These are phyloP conservation scores for Leucania comma DNA, from an alignment of 2,888 invertebrate species.

Conservation along the genomic window DNA sequence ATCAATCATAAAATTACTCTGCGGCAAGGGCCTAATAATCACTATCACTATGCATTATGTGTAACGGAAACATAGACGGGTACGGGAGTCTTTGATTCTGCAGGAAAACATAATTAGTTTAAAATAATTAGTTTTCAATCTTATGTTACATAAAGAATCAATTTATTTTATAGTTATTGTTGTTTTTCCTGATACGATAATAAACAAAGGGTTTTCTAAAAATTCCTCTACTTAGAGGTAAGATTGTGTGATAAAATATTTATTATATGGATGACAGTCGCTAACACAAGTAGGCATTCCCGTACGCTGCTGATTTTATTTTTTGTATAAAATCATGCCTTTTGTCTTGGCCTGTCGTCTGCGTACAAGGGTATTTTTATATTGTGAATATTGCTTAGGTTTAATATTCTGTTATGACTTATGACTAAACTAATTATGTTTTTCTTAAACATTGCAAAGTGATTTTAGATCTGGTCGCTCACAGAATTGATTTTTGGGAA, in stretches of 20 bases:
- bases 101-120: slow-evolving; percentile 88
- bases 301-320: slow-evolving; percentile 89
- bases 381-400: slow-evolving; percentile 84
- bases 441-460: slow-evolving; percentile 83
- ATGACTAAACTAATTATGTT: slow-evolving; percentile 87
- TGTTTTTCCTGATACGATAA: slow-evolving; percentile 60
- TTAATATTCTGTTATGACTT: slow-evolving; percentile 79
- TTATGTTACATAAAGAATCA: slow-evolving; percentile 64
- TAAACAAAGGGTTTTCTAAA: slow-evolving; percentile 70
- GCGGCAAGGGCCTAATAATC: slow-evolving; percentile 79
- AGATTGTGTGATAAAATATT: slow-evolving; percentile 87
- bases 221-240: slow-evolving; percentile 77
- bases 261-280: slow-evolving; percentile 89
- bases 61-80: slow-evolving; percentile 85
- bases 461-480: slow-evolving; percentile 83
- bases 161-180: slow-evolving; percentile 68
- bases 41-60: slow-evolving; percentile 73
- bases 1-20: slow-evolving; percentile 82
- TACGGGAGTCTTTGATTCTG: slow-evolving; percentile 90
- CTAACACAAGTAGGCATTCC: slow-evolving; percentile 89
- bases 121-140: slow-evolving; percentile 68
- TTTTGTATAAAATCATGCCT: slow-evolving; percentile 90
- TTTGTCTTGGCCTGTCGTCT: slow-evolving; percentile 91
- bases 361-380: slow-evolving; percentile 85
- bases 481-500: slow-evolving; percentile 80